phyloP scores from a whole-genome alignment of 2,888 invertebrate genomes.

The Digitonthophagus gazella region DNA sequence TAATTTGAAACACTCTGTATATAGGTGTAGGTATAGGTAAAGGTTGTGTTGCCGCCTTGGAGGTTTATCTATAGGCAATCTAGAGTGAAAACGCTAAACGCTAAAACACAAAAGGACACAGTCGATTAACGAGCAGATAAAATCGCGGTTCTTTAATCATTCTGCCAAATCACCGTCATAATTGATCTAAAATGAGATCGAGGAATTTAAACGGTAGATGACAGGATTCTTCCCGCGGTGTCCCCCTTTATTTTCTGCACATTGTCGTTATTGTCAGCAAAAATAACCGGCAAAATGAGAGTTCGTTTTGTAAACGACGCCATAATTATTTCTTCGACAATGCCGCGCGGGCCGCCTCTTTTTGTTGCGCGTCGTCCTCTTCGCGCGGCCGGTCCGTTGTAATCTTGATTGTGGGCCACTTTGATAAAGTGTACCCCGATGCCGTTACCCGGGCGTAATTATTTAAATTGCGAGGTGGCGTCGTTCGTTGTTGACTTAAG shows the following conservation, averaged over 20 bases:
- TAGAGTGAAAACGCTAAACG: neutral
- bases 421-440: neutral
- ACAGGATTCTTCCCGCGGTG: neutral
- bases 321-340: neutral
- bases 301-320: neutral
- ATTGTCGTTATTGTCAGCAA: neutral
- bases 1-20: too few relatives aligned
- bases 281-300: neutral
- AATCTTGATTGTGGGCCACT: neutral
- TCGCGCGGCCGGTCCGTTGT: neutral
- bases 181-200: conserved; percentile 17
- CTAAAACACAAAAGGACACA: conserved; percentile 3
- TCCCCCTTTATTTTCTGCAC: neutral
- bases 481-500: neutral
- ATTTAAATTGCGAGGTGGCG: neutral
- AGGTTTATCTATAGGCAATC: neutral
- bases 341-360: neutral
- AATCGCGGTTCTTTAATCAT: conserved; percentile 9
- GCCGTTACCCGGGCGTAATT: neutral
- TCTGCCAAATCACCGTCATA: conserved; percentile 11
- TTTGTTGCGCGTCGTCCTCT: neutral
- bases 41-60: too few relatives aligned
- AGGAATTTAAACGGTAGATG: conserved; percentile 12
- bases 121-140: conserved; percentile 10
- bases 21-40: too few relatives aligned